phyloP scores from a whole-genome alignment of 37 sponge, comb jelly and placozoan genomes.

The Geodia barretti region DNA sequence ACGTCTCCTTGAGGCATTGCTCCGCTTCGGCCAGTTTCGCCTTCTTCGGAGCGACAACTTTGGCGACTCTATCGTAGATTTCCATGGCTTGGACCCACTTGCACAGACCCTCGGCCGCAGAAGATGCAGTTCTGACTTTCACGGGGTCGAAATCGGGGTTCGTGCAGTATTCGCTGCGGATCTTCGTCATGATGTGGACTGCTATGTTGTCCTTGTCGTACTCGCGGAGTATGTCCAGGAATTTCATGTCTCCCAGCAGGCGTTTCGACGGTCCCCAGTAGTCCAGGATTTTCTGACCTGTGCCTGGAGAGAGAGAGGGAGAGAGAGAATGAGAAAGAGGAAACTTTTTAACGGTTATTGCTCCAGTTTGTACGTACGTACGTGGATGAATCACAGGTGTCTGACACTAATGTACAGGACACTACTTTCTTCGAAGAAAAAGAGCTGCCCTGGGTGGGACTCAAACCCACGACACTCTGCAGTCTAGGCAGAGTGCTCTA shows the following conservation, averaged over 20 bases:
- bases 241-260: constrained; percentile 93
- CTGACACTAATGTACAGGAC: too few species aligned
- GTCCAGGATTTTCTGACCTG: constrained; percentile 82
- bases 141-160: constrained; percentile 97
- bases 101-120: constrained; percentile 98
- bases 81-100: constrained; percentile 96
- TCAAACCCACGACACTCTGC: too few species aligned
- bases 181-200: constrained; percentile 92
- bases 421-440: too few species aligned
- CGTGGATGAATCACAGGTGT: too few species aligned
- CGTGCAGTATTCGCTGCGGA: constrained; percentile 79
- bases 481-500: too few species aligned
- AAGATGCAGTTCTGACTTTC: constrained; percentile 94
- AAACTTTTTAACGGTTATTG: too few species aligned
- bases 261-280: constrained; percentile 99
- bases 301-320: constrained; percentile 8
- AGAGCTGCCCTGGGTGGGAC: too few species aligned
- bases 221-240: constrained; percentile 84
- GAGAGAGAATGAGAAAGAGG: too few species aligned
- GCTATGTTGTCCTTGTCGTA: constrained; percentile 97
- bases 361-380: too few species aligned
- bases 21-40: constrained; percentile 86
- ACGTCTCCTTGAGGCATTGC: constrained; percentile 78
- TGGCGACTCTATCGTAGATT: constrained; percentile 98
- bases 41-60: constrained; percentile 99